Percentiles rank a stretch among this genome's conserved stretches.
Conservation (phyloP, 2,797 vertebrate genomes). For the Spinibarbus caldwelli region DNA sequence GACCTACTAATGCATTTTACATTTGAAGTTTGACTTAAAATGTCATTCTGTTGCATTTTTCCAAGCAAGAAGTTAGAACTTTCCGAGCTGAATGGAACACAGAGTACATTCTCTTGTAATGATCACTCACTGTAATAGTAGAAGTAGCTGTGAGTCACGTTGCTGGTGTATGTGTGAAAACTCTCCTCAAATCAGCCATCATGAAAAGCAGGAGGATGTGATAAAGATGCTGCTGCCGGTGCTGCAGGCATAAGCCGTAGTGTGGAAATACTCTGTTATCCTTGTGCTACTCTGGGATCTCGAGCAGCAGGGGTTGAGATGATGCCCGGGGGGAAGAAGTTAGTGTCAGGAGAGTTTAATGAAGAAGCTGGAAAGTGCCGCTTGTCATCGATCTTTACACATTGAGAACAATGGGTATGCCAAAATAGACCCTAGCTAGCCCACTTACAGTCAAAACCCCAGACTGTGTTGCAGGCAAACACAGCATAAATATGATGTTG, state of each 20-base stretch:
- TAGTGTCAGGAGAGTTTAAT: conserved; percentile 22
- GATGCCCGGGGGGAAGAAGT: conserved; percentile 9
- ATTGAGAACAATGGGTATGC: not conserved
- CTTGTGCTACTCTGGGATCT: not conserved
- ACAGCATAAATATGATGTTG: not conserved
- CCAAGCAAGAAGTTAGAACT: no score
- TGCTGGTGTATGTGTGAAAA: not conserved
- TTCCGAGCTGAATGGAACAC: no score
- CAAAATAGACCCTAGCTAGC: conserved; percentile 41
- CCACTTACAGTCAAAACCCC: conserved; percentile 17
- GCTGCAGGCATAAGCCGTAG: conserved; percentile 9
- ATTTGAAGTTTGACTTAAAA: not conserved
- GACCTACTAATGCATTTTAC: not conserved
- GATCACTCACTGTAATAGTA: not conserved
- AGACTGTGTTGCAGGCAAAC: not conserved
- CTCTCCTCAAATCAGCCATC: not conserved
- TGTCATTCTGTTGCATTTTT: not conserved
- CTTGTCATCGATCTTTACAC: conserved; percentile 16
- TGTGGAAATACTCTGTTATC: conserved; percentile 32
- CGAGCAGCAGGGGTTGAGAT: conserved; percentile 19
- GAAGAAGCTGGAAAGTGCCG: conserved; percentile 28
- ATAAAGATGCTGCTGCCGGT: conserved; percentile 10
- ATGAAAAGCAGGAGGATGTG: conserved; percentile 27
- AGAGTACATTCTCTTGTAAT: no score
- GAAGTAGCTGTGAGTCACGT: not conserved